A percentile compares a stretch with the other conserved stretches of the same genome.
Conservation (phyloP, 2,888 invertebrate species). For the Phrixothrix hirtus region DNA sequence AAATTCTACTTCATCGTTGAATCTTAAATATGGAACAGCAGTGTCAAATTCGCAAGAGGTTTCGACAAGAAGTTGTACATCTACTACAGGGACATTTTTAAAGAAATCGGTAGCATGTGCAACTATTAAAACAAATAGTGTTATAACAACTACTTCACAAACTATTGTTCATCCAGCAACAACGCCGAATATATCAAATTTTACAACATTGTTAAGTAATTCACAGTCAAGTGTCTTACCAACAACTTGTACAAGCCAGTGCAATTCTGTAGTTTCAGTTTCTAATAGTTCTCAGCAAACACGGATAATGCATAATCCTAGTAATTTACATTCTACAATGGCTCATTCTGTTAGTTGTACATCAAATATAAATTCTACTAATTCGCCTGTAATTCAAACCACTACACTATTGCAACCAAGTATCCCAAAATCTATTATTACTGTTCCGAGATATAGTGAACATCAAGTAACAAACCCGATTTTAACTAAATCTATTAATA, state of each 20-base stretch:
- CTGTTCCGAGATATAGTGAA: slow-evolving; percentile 12
- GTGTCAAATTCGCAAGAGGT: slow-evolving; percentile 19
- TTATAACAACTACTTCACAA: slow-evolving; percentile 12
- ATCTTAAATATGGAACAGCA: slow-evolving; percentile 17
- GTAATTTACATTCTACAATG: slow-evolving; percentile 6
- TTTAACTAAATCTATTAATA: slow-evolving; percentile 9
- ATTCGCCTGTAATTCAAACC: slow-evolving; percentile 10
- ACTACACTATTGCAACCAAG: slow-evolving; percentile 11
- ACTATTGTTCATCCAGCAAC: slow-evolving; percentile 19
- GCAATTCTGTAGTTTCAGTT: slow-evolving; percentile 23
- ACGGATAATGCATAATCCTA: slow-evolving; percentile 14
- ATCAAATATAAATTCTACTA: slow-evolving; percentile 7
- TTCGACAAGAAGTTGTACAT: slow-evolving; percentile 8
- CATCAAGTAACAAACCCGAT: slow-evolving; percentile 7
- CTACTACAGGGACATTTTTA: slow-evolving; percentile 21
- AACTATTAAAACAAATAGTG: slow-evolving; percentile 15
- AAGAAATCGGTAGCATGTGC: slow-evolving; percentile 25
- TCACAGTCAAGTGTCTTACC: slow-evolving; percentile 21
- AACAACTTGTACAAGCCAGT: slow-evolving; percentile 18
- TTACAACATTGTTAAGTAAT: slow-evolving; percentile 18
- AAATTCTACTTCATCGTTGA: slow-evolving; percentile 7
- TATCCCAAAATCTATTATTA: slow-evolving; percentile 9
- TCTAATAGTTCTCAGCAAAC: slow-evolving; percentile 15
- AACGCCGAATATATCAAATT: slow-evolving; percentile 20
- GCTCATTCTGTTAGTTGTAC: slow-evolving; percentile 9